phyloP scores from a whole-genome alignment of 2,888 invertebrate species.

The Limnephilus rhombicus region DNA sequence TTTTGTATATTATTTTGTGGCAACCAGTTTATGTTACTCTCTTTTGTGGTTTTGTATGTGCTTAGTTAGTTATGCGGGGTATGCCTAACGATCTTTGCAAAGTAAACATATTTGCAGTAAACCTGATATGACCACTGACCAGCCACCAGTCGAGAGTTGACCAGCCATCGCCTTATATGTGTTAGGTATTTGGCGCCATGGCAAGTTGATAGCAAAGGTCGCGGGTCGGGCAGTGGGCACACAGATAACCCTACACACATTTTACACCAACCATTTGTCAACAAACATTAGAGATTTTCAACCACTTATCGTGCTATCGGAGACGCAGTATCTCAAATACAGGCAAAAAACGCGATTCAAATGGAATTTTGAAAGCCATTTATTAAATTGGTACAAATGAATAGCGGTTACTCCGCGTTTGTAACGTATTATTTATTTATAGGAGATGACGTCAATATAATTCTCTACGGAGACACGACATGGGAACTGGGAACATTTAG shows the following conservation, averaged over 20 bases:
- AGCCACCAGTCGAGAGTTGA: neutral
- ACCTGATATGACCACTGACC: neutral
- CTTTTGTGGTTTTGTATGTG: constrained; percentile 1
- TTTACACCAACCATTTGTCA: neutral
- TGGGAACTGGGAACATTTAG: neutral
- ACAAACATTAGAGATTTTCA: neutral
- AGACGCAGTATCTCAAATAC: neutral
- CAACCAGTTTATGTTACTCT: neutral
- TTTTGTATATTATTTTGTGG: neutral
- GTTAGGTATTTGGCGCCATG: neutral
- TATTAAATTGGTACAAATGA: neutral
- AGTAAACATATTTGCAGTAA: neutral
- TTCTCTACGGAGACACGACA: neutral
- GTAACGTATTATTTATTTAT: neutral
- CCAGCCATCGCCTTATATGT: neutral
- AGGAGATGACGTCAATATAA: neutral
- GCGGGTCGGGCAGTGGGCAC: neutral
- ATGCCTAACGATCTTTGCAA: neutral
- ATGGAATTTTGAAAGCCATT: too few relatives aligned
- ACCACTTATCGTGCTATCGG: neutral
- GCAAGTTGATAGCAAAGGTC: neutral
- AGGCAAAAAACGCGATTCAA: neutral
- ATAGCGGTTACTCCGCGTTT: neutral
- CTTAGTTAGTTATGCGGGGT: neutral
- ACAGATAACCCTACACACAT: neutral